Evolutionary conservation across 2,797 vertebrate species (phyloP).

Genomic region (Acipenser ruthenus): DNA sequence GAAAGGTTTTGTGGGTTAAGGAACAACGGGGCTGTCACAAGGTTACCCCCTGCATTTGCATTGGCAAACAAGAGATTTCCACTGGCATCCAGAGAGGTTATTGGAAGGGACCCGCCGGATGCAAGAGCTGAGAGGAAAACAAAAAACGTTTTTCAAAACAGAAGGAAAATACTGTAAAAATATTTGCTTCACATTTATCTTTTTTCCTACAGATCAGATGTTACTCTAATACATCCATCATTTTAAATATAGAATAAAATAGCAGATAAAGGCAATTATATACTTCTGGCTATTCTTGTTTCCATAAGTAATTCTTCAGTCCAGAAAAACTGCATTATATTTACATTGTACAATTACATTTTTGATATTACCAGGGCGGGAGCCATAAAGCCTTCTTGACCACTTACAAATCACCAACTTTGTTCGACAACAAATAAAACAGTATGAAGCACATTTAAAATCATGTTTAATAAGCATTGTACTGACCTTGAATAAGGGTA

Average conservation of each 20-base stretch:
- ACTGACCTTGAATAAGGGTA: constrained; percentile 94
- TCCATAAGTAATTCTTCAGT: no score
- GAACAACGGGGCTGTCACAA: constrained; percentile 91
- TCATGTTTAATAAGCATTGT: constrained; percentile 2
- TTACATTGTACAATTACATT: no score
- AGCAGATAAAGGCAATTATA: neutral
- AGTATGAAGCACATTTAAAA: no score
- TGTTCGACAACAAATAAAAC: no score
- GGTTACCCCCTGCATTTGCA: constrained; percentile 76
- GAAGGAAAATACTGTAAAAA: constrained; percentile 11
- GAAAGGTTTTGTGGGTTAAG: constrained; percentile 97
- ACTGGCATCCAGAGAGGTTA: constrained; percentile 87
- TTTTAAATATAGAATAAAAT: neutral
- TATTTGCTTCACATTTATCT: no score
- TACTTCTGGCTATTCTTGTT: no score
- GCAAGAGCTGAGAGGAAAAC: constrained; percentile 73
- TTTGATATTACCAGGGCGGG: no score
- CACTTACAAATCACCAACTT: no score
- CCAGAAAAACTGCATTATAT: no score
- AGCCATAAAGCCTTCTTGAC: no score
- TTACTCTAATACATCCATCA: neutral
- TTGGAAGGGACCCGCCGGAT: constrained; percentile 87
- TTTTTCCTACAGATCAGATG: no score
- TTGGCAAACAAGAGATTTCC: constrained; percentile 91
- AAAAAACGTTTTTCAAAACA: constrained; percentile 25